Conservation (phyloP, 1,140 invertebrate species). For the Megalopta genalis region DNA sequence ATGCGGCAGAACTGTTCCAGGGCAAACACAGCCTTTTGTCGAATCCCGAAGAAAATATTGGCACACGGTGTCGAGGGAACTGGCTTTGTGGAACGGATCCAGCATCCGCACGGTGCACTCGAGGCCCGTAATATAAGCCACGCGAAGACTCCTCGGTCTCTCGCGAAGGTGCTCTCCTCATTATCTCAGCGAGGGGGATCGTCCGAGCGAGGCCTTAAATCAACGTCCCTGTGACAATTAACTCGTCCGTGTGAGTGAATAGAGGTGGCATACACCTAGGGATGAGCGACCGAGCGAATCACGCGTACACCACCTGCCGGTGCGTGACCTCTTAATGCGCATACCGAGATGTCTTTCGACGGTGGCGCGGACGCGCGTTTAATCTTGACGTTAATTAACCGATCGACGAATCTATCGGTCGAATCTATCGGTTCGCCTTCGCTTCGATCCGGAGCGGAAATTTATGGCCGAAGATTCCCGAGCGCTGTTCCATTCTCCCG, state of each 20-base stretch:
- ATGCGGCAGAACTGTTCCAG: no score
- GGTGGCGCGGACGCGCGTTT: constrained; percentile 30
- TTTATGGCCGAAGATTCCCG: no score
- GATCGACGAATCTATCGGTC: constrained; percentile 22
- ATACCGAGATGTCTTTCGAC: constrained; percentile 43
- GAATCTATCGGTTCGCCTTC: no score
- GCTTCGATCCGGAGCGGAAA: no score
- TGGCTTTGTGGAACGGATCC: constrained; percentile 34
- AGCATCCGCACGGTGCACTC: constrained; percentile 1
- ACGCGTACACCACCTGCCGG: constrained; percentile 72
- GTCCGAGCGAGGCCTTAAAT: constrained; percentile 58
- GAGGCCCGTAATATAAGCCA: constrained; percentile 50
- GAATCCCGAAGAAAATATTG: no score
- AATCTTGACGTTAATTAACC: not conserved
- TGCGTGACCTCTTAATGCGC: constrained; percentile 74
- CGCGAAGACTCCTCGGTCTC: constrained; percentile 37
- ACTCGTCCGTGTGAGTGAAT: constrained; percentile 63
- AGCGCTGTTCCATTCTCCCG: no score
- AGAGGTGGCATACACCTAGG: constrained; percentile 51
- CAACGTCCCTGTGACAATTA: constrained; percentile 70
- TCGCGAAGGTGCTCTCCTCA: constrained; percentile 40
- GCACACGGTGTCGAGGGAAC: not conserved
- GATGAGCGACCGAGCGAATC: constrained; percentile 68
- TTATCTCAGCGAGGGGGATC: constrained; percentile 57
- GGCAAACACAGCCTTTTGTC: no score